Conservation (phyloP, 2,113 vertebrate species). For the Scomber japonicus region DNA sequence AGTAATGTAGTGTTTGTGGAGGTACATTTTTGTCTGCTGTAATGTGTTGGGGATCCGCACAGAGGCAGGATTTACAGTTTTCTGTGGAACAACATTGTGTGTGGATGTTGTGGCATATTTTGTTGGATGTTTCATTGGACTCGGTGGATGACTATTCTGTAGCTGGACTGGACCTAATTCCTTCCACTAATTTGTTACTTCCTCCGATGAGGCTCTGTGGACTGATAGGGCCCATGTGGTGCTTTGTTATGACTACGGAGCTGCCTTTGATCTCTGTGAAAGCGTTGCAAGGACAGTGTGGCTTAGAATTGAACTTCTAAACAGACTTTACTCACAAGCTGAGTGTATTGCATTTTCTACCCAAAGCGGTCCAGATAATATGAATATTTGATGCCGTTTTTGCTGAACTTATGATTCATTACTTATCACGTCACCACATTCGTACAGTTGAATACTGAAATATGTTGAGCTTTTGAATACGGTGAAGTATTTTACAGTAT, state of each 20-base stretch:
- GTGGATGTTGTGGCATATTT: conserved; percentile 16
- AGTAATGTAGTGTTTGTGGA: background rate
- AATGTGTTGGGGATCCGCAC: background rate
- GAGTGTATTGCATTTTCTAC: background rate
- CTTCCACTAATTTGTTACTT: conserved; percentile 69
- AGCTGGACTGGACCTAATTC: conserved; percentile 19
- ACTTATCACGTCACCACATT: background rate
- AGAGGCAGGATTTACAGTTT: conserved; percentile 6
- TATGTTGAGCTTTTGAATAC: background rate
- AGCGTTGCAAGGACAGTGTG: background rate
- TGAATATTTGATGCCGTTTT: conserved; percentile 10
- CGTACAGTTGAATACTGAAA: background rate
- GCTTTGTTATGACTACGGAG: conserved; percentile 33
- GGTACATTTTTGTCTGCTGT: conserved; percentile 34
- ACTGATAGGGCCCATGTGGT: conserved; percentile 24
- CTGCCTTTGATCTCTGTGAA: conserved; percentile 33
- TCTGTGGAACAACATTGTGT: conserved; percentile 8
- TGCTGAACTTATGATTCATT: background rate
- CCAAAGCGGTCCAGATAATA: background rate
- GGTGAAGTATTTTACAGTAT: background rate
- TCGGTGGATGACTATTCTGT: background rate
- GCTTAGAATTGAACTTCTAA: background rate
- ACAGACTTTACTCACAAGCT: background rate
- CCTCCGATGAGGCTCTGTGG: conserved; percentile 41
- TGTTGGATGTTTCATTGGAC: conserved; percentile 26